Conservation (phyloP, 2,888 invertebrate species). For the Phasia obesa region DNA sequence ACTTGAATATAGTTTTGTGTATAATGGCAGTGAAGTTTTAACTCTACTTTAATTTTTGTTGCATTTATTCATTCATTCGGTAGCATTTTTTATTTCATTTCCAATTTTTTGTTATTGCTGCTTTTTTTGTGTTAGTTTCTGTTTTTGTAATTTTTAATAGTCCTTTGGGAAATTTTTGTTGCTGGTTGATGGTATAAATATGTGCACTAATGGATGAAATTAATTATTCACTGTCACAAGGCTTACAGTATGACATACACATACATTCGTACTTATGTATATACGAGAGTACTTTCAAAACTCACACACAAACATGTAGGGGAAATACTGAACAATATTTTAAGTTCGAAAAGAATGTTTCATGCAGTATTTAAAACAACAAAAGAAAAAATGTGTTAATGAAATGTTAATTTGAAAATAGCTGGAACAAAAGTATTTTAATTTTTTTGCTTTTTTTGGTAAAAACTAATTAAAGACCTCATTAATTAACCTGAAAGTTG, state of each 20-base stretch:
- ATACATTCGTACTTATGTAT: not conserved
- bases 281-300: not conserved
- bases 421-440: too few species aligned
- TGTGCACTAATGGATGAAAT: conserved; percentile 72
- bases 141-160: conserved; percentile 71
- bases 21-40: conserved; percentile 39
- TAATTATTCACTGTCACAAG: conserved; percentile 72
- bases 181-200: conserved; percentile 72
- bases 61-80: conserved; percentile 65
- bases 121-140: conserved; percentile 28
- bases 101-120: conserved; percentile 32
- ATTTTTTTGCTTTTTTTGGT: not conserved
- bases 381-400: conserved; percentile 37
- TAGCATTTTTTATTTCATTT: conserved; percentile 58
- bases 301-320: not conserved
- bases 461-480: not conserved
- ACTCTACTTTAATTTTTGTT: conserved; percentile 41
- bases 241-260: conserved; percentile 64
- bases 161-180: conserved; percentile 70
- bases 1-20: not conserved
- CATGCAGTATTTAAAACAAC: not conserved
- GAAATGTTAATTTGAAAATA: conserved; percentile 45
- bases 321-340: conserved; percentile 10
- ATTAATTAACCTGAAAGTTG: not conserved
- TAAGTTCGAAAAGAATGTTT: conserved; percentile 21